A percentile compares a stretch with the other conserved stretches of the same genome.
Conservation (phyloP, 1,140 invertebrate species). For the Scaptomyza pallida region DNA sequence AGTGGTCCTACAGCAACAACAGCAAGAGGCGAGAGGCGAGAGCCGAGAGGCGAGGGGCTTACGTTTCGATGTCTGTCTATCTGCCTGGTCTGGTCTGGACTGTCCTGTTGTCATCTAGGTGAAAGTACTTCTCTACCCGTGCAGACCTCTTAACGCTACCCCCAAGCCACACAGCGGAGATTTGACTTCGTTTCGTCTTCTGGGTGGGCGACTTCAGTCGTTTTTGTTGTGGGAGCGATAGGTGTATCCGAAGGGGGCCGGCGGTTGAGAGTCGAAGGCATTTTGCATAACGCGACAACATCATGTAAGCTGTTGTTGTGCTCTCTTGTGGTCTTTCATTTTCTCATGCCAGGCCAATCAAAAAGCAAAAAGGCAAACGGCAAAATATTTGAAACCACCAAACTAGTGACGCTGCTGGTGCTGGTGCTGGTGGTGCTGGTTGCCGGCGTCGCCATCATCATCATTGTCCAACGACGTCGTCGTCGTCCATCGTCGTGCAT, state of each 20-base stretch:
- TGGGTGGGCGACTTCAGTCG: slow-evolving; percentile 58
- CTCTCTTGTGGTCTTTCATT: slow-evolving; percentile 52
- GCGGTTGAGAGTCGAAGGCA: slow-evolving; percentile 24
- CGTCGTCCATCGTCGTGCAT: slow-evolving; percentile 61
- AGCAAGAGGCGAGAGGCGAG: neutral
- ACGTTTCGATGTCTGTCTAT: slow-evolving; percentile 41
- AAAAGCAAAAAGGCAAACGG: slow-evolving; percentile 38
- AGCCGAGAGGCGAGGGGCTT: too few relatives aligned
- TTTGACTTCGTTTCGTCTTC: slow-evolving; percentile 39
- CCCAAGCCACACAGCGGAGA: slow-evolving; percentile 20
- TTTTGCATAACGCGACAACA: slow-evolving; percentile 78
- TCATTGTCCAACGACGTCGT: slow-evolving; percentile 18
- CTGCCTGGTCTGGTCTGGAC: neutral
- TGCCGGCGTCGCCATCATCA: slow-evolving; percentile 48
- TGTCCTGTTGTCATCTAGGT: slow-evolving; percentile 32
- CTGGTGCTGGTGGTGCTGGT: slow-evolving; percentile 58
- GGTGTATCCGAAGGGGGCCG: slow-evolving; percentile 13
- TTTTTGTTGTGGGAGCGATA: neutral
- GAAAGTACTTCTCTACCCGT: slow-evolving; percentile 52
- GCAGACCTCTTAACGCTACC: neutral
- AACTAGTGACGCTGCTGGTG: slow-evolving; percentile 60
- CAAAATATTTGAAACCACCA: slow-evolving; percentile 70
- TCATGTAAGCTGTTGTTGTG: slow-evolving; percentile 47
- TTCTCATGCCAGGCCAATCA: slow-evolving; percentile 70
- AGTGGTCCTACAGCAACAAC: slow-evolving; percentile 16